Evolutionary conservation across 64 coral and sea anemone genomes (phyloP), one percentile per base, ranked within the genome.

Genomic region (Porites lutea): DNA sequence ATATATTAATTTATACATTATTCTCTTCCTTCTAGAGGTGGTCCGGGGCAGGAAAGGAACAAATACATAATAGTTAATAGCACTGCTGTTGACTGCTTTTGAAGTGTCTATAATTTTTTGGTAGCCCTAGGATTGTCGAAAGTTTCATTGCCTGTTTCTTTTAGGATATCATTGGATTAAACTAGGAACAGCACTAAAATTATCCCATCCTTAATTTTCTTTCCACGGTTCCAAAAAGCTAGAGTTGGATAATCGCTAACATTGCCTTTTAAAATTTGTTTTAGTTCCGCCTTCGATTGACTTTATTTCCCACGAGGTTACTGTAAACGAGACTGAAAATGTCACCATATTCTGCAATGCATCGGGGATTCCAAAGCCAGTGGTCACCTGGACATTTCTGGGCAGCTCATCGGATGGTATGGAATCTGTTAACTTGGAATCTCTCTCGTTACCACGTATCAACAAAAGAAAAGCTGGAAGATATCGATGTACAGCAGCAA

Each of bases 331-430:
- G 59, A 89, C 72, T 15, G 87, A 78, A 6, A 44, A 64, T 43
- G 59, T 89, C n/a, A 45, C 48, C 1, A 15, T 89, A 44, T 89
- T 77, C 73, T 89, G 87, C 20, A 89, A 89, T 48, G 72, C 87
- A 12, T 75, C 87, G n/a, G 87, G 87, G 1, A 77, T 50, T 5
- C 87, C 87, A 18, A 11, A 12, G 6, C 87, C 87, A 22, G 37
- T 7, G 48, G 62, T 89, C 72, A 89, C 27, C 13, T 89, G 87
- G 87, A 64, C 44, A 65, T 65, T 65, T 64, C 20, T 2, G 0
- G 48, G 43, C 3, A 14, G 22, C 13, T 18, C 44, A 37, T 37
- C 27, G 2, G 4, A 6, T 4, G 47, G 22, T 12, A 47, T 49
- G 14, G 48, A 5, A 51, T 8, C 37, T 21, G 81, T 75, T n/a